Percentiles rank a stretch among this genome's conserved stretches.
These are phyloP conservation scores for Prietella phreatophila DNA, from an alignment of 2,113 vertebrate species.

Conservation along the genomic window DNA sequence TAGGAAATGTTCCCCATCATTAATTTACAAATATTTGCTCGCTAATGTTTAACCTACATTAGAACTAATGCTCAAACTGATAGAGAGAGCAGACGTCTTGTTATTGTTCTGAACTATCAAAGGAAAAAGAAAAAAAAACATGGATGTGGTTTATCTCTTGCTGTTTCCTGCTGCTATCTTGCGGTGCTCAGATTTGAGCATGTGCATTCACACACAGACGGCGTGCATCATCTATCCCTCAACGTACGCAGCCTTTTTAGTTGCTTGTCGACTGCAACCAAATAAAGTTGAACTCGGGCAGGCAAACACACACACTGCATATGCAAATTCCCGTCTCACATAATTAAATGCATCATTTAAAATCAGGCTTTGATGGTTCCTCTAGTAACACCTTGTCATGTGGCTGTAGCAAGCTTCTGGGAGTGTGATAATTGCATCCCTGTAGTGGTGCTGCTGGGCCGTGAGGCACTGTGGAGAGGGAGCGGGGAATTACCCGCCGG, in stretches of 20 bases:
- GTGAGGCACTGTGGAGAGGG: slow-evolving; percentile 49
- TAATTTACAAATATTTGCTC: slow-evolving; percentile 68
- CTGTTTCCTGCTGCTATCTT: slow-evolving; percentile 68
- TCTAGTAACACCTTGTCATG: slow-evolving; percentile 67
- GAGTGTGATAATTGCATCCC: slow-evolving; percentile 72
- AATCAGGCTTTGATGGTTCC: slow-evolving; percentile 71
- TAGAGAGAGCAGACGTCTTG: slow-evolving; percentile 40
- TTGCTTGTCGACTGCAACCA: background rate
- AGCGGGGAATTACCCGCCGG: slow-evolving; percentile 58
- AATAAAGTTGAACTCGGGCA: slow-evolving; percentile 24
- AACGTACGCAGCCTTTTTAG: background rate
- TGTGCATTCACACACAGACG: slow-evolving; percentile 25
- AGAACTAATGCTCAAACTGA: slow-evolving; percentile 20
- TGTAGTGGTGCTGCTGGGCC: slow-evolving; percentile 61
- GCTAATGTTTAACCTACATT: slow-evolving; percentile 51
- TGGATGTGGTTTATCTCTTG: slow-evolving; percentile 57
- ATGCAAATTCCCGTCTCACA: slow-evolving; percentile 54
- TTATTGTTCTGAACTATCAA: slow-evolving; percentile 63
- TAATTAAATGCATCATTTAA: slow-evolving; percentile 71
- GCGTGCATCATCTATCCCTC: background rate
- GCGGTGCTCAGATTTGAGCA: slow-evolving; percentile 53
- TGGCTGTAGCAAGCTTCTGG: slow-evolving; percentile 59
- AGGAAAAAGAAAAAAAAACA: slow-evolving; percentile 7
- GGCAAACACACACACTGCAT: slow-evolving; percentile 23
- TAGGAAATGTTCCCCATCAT: slow-evolving; percentile 65